Evolutionary conservation across 2,113 vertebrate genomes (phyloP).

Genomic region (Crotophaga sulcirostris): DNA sequence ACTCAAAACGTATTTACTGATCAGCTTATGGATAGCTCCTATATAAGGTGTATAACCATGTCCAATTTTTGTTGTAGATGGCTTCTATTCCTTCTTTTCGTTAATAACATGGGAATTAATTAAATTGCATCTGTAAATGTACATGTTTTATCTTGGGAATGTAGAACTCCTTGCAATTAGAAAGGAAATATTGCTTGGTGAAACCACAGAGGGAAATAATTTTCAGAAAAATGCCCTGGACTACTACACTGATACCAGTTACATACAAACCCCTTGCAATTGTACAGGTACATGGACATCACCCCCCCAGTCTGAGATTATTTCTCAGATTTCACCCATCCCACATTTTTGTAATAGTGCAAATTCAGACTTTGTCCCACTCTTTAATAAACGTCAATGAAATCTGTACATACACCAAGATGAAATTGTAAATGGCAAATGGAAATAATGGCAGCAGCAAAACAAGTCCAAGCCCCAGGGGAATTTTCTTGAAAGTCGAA

Average conservation of each 20-base stretch:
- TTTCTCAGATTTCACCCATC: background rate
- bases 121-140: background rate
- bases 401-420: background rate
- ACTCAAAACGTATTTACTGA: background rate
- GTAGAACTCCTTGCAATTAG: background rate
- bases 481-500: background rate
- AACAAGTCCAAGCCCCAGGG: background rate
- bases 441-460: background rate
- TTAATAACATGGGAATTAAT: background rate
- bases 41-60: background rate
- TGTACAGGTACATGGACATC: fast-evolving
- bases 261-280: background rate
- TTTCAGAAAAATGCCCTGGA: background rate
- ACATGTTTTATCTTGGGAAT: background rate
- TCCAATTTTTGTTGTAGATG: background rate
- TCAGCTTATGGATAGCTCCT: background rate
- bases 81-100: background rate
- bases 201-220: background rate
- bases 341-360: background rate
- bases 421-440: background rate
- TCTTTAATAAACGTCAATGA: background rate
- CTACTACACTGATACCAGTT: background rate
- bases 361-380: background rate
- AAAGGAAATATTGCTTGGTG: background rate
- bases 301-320: fast-evolving